Conservation (phyloP, 2,113 vertebrate species). For the Marmota monax region DNA sequence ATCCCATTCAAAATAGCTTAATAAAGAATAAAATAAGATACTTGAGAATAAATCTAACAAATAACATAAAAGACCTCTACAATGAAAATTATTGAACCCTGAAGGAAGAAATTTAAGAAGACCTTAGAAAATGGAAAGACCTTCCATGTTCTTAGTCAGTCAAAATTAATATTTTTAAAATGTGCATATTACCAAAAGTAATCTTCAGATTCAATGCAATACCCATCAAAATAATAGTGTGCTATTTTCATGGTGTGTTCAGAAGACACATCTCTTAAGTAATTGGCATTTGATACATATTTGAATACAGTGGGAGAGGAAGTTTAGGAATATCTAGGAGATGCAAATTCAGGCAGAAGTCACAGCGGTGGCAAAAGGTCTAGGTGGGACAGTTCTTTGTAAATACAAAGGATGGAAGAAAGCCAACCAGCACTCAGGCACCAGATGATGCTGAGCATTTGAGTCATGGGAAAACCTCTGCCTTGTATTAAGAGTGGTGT, state of each 20-base stretch:
- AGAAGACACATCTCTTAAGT: neutral
- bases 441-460: rapidly evolving
- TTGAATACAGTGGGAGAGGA: neutral
- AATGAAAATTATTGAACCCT: too few relatives aligned
- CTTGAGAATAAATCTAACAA: too few relatives aligned
- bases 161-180: too few relatives aligned
- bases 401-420: neutral
- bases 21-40: too few relatives aligned
- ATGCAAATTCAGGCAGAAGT: neutral
- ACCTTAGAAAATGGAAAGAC: too few relatives aligned
- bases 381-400: neutral
- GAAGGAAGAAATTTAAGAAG: too few relatives aligned
- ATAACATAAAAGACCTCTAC: too few relatives aligned
- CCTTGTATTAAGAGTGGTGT: neutral
- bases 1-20: too few relatives aligned
- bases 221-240: neutral
- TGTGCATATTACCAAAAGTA: too few relatives aligned
- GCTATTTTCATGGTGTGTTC: neutral
- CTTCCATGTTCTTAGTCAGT: too few relatives aligned
- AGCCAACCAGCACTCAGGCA: neutral
- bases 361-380: neutral
- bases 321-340: neutral
- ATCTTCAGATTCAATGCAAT: too few relatives aligned
- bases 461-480: neutral
- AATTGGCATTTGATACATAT: neutral